Evolutionary conservation across 1,140 invertebrate genomes (phyloP).

Genomic region (Trichogramma pretiosum): DNA sequence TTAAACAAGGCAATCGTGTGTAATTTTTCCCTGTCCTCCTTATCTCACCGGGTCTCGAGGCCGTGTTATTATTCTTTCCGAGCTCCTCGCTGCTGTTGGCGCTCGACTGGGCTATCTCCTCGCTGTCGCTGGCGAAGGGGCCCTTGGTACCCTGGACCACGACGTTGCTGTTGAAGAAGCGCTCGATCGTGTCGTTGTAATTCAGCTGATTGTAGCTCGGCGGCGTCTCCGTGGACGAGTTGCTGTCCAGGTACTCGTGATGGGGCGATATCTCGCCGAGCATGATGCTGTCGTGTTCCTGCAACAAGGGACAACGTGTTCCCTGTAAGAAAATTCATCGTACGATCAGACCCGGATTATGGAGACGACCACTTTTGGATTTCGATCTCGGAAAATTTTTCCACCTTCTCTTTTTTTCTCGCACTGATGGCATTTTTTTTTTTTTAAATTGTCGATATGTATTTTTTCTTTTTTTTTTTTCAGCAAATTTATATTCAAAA

Average conservation of each 20-base stretch:
- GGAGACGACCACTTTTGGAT: constrained; percentile 23
- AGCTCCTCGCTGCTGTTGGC: constrained; percentile 28
- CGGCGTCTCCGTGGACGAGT: constrained; percentile 71
- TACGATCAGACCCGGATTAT: constrained; percentile 29
- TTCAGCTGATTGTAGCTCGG: constrained; percentile 80
- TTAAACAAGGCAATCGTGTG: too few species aligned
- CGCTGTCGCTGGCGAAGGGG: constrained; percentile 35
- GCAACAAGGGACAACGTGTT: constrained; percentile 45
- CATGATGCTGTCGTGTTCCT: constrained; percentile 74
- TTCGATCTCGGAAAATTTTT: neutral
- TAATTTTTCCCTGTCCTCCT: neutral
- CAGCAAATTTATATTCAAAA: too few species aligned
- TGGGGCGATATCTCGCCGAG: constrained; percentile 79
- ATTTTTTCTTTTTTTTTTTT: too few species aligned
- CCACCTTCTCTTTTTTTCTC: neutral
- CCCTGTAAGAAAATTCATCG: constrained; percentile 39
- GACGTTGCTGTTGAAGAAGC: constrained; percentile 77
- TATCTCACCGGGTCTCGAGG: neutral
- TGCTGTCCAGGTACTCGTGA: constrained; percentile 71
- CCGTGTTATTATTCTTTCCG: constrained; percentile 21
- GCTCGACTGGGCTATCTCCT: constrained; percentile 32
- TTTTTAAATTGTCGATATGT: too few species aligned
- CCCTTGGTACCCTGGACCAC: constrained; percentile 44
- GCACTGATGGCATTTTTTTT: neutral
- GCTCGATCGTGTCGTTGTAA: constrained; percentile 76